Base-by-base conservation (phyloP, 1,140 invertebrate species). In the Agrypnia vestita region DNA sequence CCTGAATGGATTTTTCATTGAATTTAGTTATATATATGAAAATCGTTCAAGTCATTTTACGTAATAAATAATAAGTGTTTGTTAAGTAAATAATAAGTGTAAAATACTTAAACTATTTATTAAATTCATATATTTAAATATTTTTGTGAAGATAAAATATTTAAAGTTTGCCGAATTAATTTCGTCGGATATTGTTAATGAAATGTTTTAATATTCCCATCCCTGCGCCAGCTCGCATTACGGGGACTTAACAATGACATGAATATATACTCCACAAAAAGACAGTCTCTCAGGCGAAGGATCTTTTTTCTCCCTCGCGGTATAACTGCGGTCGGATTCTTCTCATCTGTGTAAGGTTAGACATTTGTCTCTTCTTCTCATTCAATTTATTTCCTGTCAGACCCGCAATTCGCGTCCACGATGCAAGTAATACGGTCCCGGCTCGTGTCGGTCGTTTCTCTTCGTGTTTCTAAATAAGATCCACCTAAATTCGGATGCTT, bases 331-430 rank as follows among this genome's bases (percentile, higher is more conserved):
- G 80, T 64, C 49, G 80, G 80, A 81, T 81, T 81, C 77, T 81
- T 74, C 76, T 81, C 80, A 77, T 81, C 67, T 78, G 51, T 19
- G 75, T 19, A 69, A 81, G 75, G 80, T 81, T 81, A 81, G 75
- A 64, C 75, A 81, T 81, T 81, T 81, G 75, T 81, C 80, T 81
- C 55, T 59, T 64, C 49, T 71, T 72, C 55, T 81, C 80, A 61
- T 78, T 77, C 80, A 81, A 81, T 78, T 81, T 81, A 81, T 81
- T 78, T 78, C 53, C 80, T 78, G 80, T 81, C 80, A 81, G 76
- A 62, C 21, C 75, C 80, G 76, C 76, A 62, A 78, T 81, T 81
- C 80, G 44, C 35, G 74, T 76, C 74, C 74, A 46, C 59, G 44
- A 25, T 76, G 59, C 74, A 76, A 21, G 56, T 76, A 43, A 75